Evolutionary conservation across 2,888 invertebrate genomes (phyloP).

Genomic region (Caenorhabditis sp.): DNA sequence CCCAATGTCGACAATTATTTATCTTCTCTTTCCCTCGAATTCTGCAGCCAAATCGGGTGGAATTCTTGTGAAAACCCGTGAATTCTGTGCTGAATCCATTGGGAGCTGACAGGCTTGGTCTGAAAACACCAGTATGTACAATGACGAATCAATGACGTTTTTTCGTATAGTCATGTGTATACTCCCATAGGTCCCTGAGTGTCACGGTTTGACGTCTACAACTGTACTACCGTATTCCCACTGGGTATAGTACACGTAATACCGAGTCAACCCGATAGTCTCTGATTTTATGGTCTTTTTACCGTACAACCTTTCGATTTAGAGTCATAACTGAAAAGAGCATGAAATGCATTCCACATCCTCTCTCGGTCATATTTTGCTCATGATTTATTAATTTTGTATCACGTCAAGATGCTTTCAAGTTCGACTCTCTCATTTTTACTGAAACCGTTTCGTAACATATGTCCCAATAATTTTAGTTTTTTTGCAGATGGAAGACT

Average conservation of each 20-base stretch:
- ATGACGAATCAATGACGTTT: conserved; percentile 22
- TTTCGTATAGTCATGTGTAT: neutral
- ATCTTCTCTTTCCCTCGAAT: conserved; percentile 23
- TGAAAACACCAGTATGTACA: conserved; percentile 18
- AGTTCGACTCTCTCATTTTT: conserved; percentile 2
- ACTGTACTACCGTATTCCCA: too few relatives aligned
- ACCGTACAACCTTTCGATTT: too few relatives aligned
- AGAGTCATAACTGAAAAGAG: neutral
- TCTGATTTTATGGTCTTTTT: neutral
- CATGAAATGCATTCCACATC: conserved; percentile 6
- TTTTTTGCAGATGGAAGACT: conserved; percentile 52
- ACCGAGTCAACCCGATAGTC: neutral
- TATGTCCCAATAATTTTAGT: neutral
- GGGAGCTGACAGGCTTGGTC: neutral
- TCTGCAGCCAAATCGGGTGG: conserved; percentile 36
- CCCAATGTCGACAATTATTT: conserved; percentile 52
- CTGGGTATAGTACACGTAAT: neutral
- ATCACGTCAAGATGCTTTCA: conserved; percentile 39
- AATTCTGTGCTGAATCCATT: conserved; percentile 16
- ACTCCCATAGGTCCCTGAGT: neutral
- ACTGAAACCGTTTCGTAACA: conserved; percentile 16
- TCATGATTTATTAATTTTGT: conserved; percentile 40
- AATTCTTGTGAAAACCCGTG: neutral
- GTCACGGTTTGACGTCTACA: neutral
- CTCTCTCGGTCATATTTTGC: neutral